phyloP scores from a whole-genome alignment of 2,113 vertebrate species.

The Litocranius walleri region DNA sequence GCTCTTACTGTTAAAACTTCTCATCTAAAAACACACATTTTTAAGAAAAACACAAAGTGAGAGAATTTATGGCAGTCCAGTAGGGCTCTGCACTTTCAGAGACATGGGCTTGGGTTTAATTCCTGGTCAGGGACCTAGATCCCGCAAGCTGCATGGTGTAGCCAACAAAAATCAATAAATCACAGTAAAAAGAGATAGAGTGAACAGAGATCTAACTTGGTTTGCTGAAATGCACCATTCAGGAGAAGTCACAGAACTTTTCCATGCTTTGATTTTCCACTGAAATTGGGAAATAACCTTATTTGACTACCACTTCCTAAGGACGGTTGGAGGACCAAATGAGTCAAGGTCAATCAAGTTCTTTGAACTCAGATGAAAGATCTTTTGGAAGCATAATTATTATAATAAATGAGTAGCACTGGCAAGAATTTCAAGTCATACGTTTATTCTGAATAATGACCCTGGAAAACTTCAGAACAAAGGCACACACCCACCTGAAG shows the following conservation, averaged over 20 bases:
- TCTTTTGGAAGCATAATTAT: slow-evolving; percentile 39
- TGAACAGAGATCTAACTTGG: neutral
- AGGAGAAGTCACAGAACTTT: neutral
- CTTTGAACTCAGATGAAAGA: slow-evolving; percentile 64
- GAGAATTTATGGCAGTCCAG: neutral
- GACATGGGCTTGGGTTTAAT: neutral
- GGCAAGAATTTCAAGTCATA: slow-evolving; percentile 19
- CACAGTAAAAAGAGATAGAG: neutral
- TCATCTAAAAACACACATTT: neutral
- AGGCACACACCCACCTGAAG: slow-evolving; percentile 88
- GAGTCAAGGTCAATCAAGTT: slow-evolving; percentile 19
- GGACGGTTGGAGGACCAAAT: neutral
- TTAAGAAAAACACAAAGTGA: neutral
- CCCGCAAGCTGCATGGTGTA: neutral
- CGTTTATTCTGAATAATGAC: neutral
- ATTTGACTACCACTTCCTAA: neutral
- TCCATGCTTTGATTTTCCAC: neutral
- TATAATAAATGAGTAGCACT: slow-evolving; percentile 17
- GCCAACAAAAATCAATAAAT: neutral
- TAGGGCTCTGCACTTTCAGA: neutral
- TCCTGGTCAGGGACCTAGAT: neutral
- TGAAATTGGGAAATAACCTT: slow-evolving; percentile 21
- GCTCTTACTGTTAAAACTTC: neutral
- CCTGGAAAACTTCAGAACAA: neutral
- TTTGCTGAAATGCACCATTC: neutral